Conservation (phyloP, 2,888 invertebrate genomes). For the Habroteleia sp. region DNA sequence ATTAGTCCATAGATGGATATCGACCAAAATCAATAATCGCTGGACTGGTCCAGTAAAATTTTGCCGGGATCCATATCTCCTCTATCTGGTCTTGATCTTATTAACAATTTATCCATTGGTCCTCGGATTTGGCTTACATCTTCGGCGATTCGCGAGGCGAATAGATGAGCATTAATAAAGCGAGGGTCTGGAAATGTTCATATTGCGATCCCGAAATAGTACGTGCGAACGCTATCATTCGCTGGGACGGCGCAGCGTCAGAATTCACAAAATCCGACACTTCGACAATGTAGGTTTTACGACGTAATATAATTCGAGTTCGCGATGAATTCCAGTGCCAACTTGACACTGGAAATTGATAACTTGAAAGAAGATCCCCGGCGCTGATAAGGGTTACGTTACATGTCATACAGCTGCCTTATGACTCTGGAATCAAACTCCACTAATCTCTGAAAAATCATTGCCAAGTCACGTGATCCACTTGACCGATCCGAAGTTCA, state of each 20-base stretch:
- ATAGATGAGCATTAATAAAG: constrained; percentile 25
- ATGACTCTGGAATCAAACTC: constrained; percentile 42
- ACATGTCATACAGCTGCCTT: constrained; percentile 46
- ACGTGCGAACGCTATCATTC: constrained; percentile 22
- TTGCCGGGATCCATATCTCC: constrained; percentile 9
- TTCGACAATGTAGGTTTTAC: constrained; percentile 36
- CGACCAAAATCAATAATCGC: constrained; percentile 17
- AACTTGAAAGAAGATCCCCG: constrained; percentile 39
- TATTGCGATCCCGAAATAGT: constrained; percentile 17
- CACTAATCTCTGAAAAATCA: constrained; percentile 47
- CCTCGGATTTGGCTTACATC: too few relatives aligned
- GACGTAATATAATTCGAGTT: constrained; percentile 36
- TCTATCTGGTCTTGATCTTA: constrained; percentile 20
- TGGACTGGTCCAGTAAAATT: constrained; percentile 20
- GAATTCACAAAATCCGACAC: constrained; percentile 33
- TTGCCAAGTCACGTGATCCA: constrained; percentile 39
- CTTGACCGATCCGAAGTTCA: constrained; percentile 34
- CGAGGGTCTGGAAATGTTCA: constrained; percentile 19
- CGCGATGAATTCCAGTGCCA: constrained; percentile 32
- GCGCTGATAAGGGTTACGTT: constrained; percentile 43
- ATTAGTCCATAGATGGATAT: background rate
- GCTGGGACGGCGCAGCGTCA: constrained; percentile 11
- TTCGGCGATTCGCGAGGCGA: constrained; percentile 1
- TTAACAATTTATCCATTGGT: constrained; percentile 34
- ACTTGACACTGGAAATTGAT: constrained; percentile 38